phyloP scores from a whole-genome alignment of 2,888 invertebrate species.

The Galerucella nymphaeae region DNA sequence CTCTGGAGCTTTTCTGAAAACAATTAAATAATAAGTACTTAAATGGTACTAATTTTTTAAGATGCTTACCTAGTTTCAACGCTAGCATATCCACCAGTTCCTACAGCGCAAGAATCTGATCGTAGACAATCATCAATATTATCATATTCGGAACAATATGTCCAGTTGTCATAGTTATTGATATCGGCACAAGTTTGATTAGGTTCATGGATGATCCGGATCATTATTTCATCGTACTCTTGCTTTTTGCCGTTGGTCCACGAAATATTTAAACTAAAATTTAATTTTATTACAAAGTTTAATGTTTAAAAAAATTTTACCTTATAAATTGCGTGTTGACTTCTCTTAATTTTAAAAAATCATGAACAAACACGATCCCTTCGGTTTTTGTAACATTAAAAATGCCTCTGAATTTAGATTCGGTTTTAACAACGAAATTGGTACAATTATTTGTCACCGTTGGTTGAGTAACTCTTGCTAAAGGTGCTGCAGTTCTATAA shows the following conservation, averaged over 20 bases:
- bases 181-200: conserved; percentile 56
- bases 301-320: conserved; percentile 51
- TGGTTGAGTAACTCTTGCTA: conserved; percentile 66
- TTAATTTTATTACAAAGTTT: not conserved
- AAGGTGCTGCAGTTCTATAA: conserved; percentile 63
- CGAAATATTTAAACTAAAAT: conserved; percentile 62
- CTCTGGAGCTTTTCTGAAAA: conserved; percentile 46
- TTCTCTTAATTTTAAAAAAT: conserved; percentile 63
- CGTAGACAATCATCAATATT: conserved; percentile 67
- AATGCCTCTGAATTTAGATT: conserved; percentile 49
- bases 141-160: conserved; percentile 67
- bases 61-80: conserved; percentile 43
- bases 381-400: conserved; percentile 68
- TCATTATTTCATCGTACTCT: conserved; percentile 55
- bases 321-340: conserved; percentile 62
- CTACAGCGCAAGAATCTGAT: conserved; percentile 67
- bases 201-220: conserved; percentile 60
- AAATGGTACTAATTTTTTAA: not conserved
- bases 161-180: conserved; percentile 51
- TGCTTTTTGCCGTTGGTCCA: conserved; percentile 58
- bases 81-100: conserved; percentile 64
- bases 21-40: not conserved
- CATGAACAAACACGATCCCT: conserved; percentile 71
- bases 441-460: conserved; percentile 47
- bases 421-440: conserved; percentile 47